Evolutionary conservation across 2,888 invertebrate species (phyloP).

Genomic region (Mechanitis mazaeus): DNA sequence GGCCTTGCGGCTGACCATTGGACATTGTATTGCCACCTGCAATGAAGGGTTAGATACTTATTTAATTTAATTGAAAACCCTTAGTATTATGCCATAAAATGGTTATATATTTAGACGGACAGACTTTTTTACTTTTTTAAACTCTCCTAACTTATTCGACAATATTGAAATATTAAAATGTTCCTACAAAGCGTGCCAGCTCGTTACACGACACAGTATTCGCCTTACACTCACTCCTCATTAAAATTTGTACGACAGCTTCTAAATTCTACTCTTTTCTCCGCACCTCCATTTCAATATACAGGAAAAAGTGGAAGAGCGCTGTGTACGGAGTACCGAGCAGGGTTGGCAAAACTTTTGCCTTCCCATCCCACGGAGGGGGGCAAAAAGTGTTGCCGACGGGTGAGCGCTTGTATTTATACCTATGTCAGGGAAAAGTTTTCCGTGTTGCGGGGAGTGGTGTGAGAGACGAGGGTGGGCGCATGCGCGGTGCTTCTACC

Average conservation of each 20-base stretch:
- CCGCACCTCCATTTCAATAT: conserved; percentile 76
- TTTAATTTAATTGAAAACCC: conserved; percentile 34
- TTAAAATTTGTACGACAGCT: conserved; percentile 75
- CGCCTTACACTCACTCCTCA: conserved; percentile 68
- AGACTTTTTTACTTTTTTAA: not conserved
- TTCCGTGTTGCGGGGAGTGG: conserved; percentile 74
- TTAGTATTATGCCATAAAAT: conserved; percentile 21
- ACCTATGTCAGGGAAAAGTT: conserved; percentile 75
- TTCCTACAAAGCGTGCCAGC: conserved; percentile 48
- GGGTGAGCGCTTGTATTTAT: conserved; percentile 68
- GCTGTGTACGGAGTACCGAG: conserved; percentile 72
- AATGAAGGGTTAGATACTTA: conserved; percentile 31
- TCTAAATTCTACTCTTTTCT: conserved; percentile 77
- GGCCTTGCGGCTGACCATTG: conserved; percentile 41
- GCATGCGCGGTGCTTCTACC: conserved; percentile 60
- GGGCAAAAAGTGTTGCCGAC: conserved; percentile 76
- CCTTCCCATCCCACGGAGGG: conserved; percentile 60
- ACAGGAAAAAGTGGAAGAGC: conserved; percentile 77
- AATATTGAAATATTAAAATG: conserved; percentile 43
- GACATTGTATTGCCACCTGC: conserved; percentile 46
- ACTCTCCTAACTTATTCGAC: not conserved
- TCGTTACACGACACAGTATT: conserved; percentile 56
- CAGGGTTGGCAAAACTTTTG: conserved; percentile 72
- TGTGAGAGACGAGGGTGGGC: conserved; percentile 49
- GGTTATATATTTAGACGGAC: not conserved